A percentile compares a stretch with the other conserved stretches of the same genome.
Evolutionary conservation across 1,140 invertebrate genomes (phyloP).

Genomic region (Scylla paramamosain): DNA sequence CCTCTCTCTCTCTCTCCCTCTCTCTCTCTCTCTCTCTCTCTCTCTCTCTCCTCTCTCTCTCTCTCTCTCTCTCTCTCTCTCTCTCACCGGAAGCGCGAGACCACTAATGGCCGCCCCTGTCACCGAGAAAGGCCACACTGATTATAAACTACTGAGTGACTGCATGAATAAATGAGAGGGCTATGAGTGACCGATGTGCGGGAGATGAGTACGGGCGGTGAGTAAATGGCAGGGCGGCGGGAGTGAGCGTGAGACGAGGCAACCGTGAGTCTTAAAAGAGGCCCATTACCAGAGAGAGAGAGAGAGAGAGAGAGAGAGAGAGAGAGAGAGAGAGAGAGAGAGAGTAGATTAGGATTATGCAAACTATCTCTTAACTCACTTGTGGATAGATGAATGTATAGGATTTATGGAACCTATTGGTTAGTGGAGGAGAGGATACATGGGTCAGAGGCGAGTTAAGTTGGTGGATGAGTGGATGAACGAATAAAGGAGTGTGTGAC

Average conservation of each 20-base stretch:
- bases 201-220: background rate
- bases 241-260: background rate
- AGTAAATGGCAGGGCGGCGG: background rate
- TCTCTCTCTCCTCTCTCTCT: conserved; percentile 39
- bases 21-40: background rate
- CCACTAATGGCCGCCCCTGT: background rate
- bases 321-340: conserved; percentile 24
- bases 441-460: too few species aligned
- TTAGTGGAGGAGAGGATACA: too few species aligned
- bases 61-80: conserved; percentile 6
- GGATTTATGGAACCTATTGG: too few species aligned
- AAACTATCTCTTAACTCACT: background rate
- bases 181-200: background rate
- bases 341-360: too few species aligned
- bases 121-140: background rate
- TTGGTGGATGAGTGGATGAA: too few species aligned
- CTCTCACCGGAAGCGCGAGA: background rate
- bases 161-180: background rate
- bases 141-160: conserved; percentile 11
- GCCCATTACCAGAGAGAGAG: background rate
- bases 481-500: too few species aligned
- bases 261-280: too few species aligned
- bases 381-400: too few species aligned
- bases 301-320: conserved; percentile 38
- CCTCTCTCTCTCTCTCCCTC: conserved; percentile 33